A percentile compares a stretch with the other conserved stretches of the same genome.
These are phyloP conservation scores for Sphaerophoria rueppellii DNA, from an alignment of 2,888 invertebrate genomes.

Conservation along the genomic window DNA sequence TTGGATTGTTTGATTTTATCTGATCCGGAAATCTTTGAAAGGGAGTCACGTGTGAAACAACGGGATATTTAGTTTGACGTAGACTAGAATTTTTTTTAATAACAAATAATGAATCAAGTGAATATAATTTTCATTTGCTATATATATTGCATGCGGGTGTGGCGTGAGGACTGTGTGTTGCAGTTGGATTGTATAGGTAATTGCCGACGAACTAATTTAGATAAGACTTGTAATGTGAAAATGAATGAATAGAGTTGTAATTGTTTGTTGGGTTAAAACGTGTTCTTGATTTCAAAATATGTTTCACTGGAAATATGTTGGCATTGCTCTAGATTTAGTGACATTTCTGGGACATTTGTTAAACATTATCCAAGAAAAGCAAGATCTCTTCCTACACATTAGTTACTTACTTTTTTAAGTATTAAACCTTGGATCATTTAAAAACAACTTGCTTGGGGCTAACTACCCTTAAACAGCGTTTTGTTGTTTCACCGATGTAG, in stretches of 20 bases:
- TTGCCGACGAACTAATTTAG: conserved; percentile 20
- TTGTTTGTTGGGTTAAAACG: neutral
- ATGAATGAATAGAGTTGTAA: conserved; percentile 31
- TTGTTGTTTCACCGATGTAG: too few relatives aligned
- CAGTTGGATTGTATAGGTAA: conserved; percentile 8
- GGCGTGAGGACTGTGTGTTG: neutral
- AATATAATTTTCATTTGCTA: neutral
- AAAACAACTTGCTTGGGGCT: too few relatives aligned
- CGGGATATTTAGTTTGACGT: neutral
- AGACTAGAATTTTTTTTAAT: neutral
- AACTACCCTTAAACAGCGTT: too few relatives aligned
- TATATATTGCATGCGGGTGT: neutral
- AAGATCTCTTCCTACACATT: too few relatives aligned
- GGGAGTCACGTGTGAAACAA: conserved; percentile 43
- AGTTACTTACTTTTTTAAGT: too few relatives aligned
- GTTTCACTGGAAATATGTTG: neutral
- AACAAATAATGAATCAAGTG: neutral
- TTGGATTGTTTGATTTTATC: conserved; percentile 35
- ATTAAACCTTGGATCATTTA: too few relatives aligned
- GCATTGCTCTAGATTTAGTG: too few relatives aligned
- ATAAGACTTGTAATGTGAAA: conserved; percentile 26
- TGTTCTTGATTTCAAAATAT: neutral
- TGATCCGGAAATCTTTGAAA: conserved; percentile 27
- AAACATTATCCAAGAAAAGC: too few relatives aligned
- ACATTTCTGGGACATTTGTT: too few relatives aligned